Evolutionary conservation across 1,140 invertebrate genomes (phyloP).

Genomic region (Trachymyrmex cornetzi): DNA sequence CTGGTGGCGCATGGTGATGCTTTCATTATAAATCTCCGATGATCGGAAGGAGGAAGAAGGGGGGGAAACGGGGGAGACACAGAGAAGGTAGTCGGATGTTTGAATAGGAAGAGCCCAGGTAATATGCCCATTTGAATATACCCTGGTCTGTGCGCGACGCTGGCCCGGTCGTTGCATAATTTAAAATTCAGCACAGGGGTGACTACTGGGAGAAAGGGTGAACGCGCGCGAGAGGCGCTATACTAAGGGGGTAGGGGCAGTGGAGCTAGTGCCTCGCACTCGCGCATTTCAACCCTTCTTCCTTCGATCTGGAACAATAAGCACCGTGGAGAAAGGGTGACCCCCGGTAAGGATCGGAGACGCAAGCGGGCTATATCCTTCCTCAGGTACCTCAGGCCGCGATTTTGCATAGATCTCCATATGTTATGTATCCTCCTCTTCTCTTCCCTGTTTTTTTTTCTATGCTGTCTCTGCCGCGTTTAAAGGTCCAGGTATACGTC

Average conservation of each 20-base stretch:
- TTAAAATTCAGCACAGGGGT: conserved; percentile 83
- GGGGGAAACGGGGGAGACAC: conserved; percentile 21
- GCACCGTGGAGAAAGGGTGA: conserved; percentile 68
- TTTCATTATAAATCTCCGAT: conserved; percentile 85
- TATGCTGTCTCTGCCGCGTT: conserved; percentile 69
- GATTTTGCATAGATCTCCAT: conserved; percentile 87
- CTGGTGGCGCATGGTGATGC: conserved; percentile 76
- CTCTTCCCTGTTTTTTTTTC: conserved; percentile 44
- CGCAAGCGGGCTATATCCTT: conserved; percentile 74
- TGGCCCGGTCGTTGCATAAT: conserved; percentile 82
- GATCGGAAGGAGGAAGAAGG: conserved; percentile 70
- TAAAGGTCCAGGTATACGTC: conserved; percentile 81
- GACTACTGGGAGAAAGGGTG: conserved; percentile 59
- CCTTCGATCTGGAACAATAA: conserved; percentile 83
- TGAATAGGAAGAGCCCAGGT: conserved; percentile 85
- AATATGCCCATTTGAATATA: conserved; percentile 84
- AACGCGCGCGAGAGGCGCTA: conserved; percentile 45
- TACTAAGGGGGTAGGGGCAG: conserved; percentile 55
- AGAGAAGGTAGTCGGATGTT: conserved; percentile 72
- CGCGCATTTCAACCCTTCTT: conserved; percentile 72
- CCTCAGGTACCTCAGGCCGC: conserved; percentile 80
- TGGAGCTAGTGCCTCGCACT: conserved; percentile 61
- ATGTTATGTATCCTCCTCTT: conserved; percentile 80
- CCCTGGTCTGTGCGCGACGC: conserved; percentile 68
- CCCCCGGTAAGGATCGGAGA: conserved; percentile 74